phyloP scores from a whole-genome alignment of 2,113 vertebrate genomes.

The Connochaetes taurinus region DNA sequence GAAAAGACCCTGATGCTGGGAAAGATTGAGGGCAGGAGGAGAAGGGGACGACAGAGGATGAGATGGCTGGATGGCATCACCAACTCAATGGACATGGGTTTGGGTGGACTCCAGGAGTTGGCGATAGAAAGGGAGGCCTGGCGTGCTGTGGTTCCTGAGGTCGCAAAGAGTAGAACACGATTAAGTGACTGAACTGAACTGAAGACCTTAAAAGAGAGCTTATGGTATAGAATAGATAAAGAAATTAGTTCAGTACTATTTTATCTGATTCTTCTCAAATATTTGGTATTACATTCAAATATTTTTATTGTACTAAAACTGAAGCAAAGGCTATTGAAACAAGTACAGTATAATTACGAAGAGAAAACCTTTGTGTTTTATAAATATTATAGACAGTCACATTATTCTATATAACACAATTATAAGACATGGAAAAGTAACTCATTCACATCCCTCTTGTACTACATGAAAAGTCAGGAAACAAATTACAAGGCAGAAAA shows the following conservation, averaged over 20 bases:
- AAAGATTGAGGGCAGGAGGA: background rate
- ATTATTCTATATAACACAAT: background rate
- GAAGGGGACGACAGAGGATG: background rate
- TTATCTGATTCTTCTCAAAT: background rate
- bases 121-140: background rate
- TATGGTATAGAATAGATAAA: background rate
- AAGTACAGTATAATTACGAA: background rate
- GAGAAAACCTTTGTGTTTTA: background rate
- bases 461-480: background rate
- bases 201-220: background rate
- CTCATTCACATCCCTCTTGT: background rate
- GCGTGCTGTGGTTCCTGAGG: background rate
- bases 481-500: background rate
- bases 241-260: background rate
- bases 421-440: background rate
- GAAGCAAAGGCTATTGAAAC: background rate
- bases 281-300: background rate
- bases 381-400: background rate
- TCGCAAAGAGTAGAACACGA: background rate
- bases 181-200: background rate
- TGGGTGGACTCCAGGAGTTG: background rate
- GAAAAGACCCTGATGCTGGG: background rate
- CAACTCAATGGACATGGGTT: accelerated
- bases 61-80: background rate
- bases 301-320: background rate